A percentile compares a stretch with the other conserved stretches of the same genome.
Conservation (phyloP, 2,113 vertebrate genomes). For the Prionailurus viverrinus region DNA sequence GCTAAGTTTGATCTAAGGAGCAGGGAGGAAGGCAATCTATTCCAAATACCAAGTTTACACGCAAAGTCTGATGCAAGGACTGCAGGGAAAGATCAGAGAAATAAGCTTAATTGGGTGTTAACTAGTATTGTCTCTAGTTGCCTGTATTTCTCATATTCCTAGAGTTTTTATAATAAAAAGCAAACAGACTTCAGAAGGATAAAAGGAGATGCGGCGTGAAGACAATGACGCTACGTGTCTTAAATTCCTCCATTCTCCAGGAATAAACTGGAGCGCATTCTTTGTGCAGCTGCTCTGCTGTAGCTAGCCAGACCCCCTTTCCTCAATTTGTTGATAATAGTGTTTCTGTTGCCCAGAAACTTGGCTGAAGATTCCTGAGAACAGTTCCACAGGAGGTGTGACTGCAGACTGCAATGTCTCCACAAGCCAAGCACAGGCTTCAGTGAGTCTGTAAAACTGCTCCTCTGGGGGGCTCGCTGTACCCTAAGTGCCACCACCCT, state of each 20-base stretch:
- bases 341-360: slow-evolving; percentile 80
- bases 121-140: background rate
- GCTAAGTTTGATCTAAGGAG: background rate
- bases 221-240: background rate
- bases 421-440: slow-evolving; percentile 67
- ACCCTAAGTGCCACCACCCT: background rate
- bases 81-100: background rate
- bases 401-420: slow-evolving; percentile 68
- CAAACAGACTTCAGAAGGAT: background rate
- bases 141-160: background rate
- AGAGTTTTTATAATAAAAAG: background rate
- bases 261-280: slow-evolving; percentile 68
- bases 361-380: slow-evolving; percentile 43
- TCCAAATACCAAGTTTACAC: background rate
- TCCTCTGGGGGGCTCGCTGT: background rate
- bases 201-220: background rate
- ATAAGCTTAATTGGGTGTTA: background rate
- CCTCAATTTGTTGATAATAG: slow-evolving; percentile 83
- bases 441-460: background rate
- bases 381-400: slow-evolving; percentile 68
- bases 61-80: background rate
- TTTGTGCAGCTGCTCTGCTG: slow-evolving; percentile 70
- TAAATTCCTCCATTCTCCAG: slow-evolving; percentile 50
- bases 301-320: slow-evolving; percentile 67
- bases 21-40: background rate